phyloP scores from a whole-genome alignment of 1,140 invertebrate genomes.

The Delia radicum region DNA sequence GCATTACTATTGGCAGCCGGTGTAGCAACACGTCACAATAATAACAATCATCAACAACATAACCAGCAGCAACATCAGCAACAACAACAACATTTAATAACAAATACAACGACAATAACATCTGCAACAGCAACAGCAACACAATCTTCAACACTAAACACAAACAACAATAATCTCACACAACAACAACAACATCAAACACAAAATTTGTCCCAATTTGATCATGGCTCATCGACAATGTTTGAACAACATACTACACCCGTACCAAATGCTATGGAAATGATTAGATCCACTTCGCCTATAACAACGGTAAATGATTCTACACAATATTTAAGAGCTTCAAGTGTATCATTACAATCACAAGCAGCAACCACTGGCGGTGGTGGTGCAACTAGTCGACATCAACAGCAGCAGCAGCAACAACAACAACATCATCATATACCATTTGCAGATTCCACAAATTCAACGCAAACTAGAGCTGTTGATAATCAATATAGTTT shows the following conservation, averaged over 20 bases:
- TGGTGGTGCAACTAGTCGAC: not conserved
- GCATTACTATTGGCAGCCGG: constrained; percentile 35
- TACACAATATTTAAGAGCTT: constrained; percentile 39
- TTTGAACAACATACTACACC: not conserved
- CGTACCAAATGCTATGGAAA: not conserved
- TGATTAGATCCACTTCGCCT: not conserved
- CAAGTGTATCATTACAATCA: constrained; percentile 47
- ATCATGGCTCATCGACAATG: not conserved
- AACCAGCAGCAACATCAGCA: constrained; percentile 25
- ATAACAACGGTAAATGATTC: constrained; percentile 31
- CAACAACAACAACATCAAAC: not conserved
- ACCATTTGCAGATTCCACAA: not conserved
- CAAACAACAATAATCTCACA: too few species aligned
- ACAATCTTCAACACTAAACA: too few species aligned
- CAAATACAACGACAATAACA: constrained; percentile 42
- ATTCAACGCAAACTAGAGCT: constrained; percentile 50
- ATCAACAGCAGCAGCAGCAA: too few species aligned
- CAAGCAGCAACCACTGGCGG: not conserved
- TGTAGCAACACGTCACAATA: constrained; percentile 18
- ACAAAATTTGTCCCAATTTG: not conserved
- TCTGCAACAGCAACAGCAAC: constrained; percentile 26
- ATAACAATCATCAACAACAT: constrained; percentile 1
- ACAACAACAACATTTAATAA: constrained; percentile 17
- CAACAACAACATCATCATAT: too few species aligned
- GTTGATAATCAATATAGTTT: constrained; percentile 70